Conservation (phyloP, 2,113 vertebrate species). For the Esox niger region DNA sequence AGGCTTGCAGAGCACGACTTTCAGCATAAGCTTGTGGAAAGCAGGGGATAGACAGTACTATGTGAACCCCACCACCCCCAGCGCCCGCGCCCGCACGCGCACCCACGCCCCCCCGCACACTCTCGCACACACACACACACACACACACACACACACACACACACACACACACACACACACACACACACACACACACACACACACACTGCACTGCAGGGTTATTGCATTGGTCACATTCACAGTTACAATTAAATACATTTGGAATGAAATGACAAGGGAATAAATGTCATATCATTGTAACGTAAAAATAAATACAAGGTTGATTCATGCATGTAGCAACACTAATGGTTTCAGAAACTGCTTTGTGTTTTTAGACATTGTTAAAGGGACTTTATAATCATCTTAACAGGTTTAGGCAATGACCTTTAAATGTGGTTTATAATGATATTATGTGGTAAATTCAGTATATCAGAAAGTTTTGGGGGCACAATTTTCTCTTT, state of each 20-base stretch:
- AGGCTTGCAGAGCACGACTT: too few species aligned
- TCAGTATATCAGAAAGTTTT: constrained; percentile 25
- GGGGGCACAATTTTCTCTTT: background rate
- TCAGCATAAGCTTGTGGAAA: too few species aligned
- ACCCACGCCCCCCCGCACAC: too few species aligned
- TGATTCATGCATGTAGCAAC: constrained; percentile 70
- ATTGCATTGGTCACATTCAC: constrained; percentile 43
- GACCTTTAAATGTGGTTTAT: constrained; percentile 71
- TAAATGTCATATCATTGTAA: constrained; percentile 54
- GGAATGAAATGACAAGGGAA: constrained; percentile 56
- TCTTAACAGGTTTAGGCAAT: constrained; percentile 67
- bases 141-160: too few species aligned
- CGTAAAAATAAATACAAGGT: constrained; percentile 63
- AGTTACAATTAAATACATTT: constrained; percentile 48
- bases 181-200: constrained; percentile 6
- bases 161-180: too few species aligned
- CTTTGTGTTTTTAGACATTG: constrained; percentile 61
- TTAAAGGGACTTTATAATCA: constrained; percentile 80
- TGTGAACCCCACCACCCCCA: too few species aligned
- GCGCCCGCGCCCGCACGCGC: constrained; percentile 6
- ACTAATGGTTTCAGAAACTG: constrained; percentile 59
- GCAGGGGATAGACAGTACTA: too few species aligned
- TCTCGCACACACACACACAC: too few species aligned
- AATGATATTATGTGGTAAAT: constrained; percentile 56
- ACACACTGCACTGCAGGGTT: constrained; percentile 36